Evolutionary conservation across 2,113 vertebrate species (phyloP).

Genomic region (Clarias batrachus): DNA sequence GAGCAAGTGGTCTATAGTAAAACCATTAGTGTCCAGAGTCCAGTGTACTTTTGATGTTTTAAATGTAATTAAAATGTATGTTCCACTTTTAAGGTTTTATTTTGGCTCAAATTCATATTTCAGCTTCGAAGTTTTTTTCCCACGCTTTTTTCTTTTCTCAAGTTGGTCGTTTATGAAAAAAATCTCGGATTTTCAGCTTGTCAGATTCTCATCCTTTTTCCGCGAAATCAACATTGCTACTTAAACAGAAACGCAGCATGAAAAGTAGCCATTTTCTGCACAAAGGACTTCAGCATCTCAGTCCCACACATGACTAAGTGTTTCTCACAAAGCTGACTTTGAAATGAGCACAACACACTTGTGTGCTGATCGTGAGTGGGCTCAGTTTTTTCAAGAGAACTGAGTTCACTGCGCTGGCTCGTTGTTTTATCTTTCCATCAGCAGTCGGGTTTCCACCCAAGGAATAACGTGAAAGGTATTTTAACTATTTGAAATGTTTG

Average conservation of each 20-base stretch:
- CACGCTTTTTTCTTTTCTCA: background rate
- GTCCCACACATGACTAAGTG: slow-evolving; percentile 21
- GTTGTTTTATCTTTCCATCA: background rate
- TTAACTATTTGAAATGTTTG: background rate
- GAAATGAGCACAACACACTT: slow-evolving; percentile 14
- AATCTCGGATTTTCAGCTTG: background rate
- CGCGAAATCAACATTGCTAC: background rate
- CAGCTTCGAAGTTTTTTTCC: background rate
- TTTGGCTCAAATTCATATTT: background rate
- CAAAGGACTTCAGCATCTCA: slow-evolving; percentile 4
- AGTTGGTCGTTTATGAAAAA: background rate
- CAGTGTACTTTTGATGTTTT: background rate
- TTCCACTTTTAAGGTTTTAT: background rate
- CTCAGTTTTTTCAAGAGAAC: slow-evolving; percentile 20
- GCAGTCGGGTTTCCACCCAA: background rate
- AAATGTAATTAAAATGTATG: background rate
- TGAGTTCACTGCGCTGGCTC: slow-evolving; percentile 12
- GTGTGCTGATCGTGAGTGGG: slow-evolving; percentile 28
- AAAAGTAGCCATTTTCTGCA: slow-evolving; percentile 3
- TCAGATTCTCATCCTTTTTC: background rate
- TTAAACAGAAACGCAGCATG: background rate
- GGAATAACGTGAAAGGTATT: background rate
- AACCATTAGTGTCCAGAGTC: background rate
- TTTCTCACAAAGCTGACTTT: slow-evolving; percentile 20
- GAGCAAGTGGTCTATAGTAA: background rate